phyloP scores from a whole-genome alignment of 2,113 vertebrate species.

The Oreochromis spilurus region DNA sequence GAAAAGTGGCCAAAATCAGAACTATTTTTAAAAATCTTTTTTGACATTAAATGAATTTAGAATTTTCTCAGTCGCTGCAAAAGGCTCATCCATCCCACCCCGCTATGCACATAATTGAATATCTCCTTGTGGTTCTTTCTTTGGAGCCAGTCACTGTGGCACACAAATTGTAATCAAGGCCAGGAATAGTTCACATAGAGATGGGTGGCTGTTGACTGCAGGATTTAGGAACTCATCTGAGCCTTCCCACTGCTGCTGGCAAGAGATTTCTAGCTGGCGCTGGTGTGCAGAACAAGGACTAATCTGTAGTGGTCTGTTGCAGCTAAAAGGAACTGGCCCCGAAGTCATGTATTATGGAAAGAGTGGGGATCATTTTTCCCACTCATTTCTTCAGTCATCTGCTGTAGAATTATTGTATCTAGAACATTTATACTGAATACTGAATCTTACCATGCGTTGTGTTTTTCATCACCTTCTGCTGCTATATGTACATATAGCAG shows the following conservation, averaged over 20 bases:
- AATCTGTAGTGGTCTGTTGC: constrained; percentile 56
- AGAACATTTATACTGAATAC: background rate
- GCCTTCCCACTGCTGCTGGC: constrained; percentile 45
- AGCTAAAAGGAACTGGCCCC: constrained; percentile 24
- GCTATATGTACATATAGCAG: too few relatives aligned
- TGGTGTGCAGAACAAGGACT: constrained; percentile 61
- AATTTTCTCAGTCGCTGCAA: background rate
- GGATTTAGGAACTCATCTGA: constrained; percentile 48
- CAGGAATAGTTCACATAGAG: constrained; percentile 27
- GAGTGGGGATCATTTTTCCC: constrained; percentile 6
- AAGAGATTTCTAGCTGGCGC: constrained; percentile 38
- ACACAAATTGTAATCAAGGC: constrained; percentile 52
- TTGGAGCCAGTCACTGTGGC: constrained; percentile 25
- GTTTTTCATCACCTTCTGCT: background rate
- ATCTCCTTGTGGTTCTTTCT: constrained; percentile 25
- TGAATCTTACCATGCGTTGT: background rate
- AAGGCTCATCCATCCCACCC: background rate
- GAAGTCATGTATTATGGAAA: constrained; percentile 30
- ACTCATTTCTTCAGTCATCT: background rate
- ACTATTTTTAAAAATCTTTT: background rate
- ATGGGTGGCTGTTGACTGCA: constrained; percentile 44
- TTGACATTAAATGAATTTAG: background rate
- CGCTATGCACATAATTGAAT: constrained; percentile 34
- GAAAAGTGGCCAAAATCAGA: background rate
- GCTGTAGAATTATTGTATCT: background rate